Conservation (phyloP, 2,888 invertebrate genomes). For the Nomada goodeniana region DNA sequence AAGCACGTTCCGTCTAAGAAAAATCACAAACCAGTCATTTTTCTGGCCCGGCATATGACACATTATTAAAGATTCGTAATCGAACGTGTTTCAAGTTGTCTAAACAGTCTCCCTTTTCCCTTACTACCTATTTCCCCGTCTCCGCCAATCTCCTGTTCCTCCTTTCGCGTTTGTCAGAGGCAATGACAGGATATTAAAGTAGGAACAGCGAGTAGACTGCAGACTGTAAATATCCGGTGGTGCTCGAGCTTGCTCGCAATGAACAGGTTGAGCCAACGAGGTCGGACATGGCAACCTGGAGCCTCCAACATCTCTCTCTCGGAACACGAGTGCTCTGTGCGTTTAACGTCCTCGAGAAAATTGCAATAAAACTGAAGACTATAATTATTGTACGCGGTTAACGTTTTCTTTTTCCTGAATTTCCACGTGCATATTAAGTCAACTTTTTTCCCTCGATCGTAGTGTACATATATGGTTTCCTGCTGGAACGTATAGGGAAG, state of each 20-base stretch:
- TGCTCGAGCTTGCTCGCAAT: conserved; percentile 68
- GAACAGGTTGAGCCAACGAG: conserved; percentile 65
- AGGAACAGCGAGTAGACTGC: conserved; percentile 76
- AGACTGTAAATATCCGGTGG: conserved; percentile 81
- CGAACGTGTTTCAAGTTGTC: conserved; percentile 33
- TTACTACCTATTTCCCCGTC: conserved; percentile 38
- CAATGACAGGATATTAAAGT: conserved; percentile 82
- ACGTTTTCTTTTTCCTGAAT: background rate
- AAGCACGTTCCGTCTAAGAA: background rate
- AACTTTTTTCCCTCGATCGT: background rate
- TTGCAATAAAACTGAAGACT: conserved; percentile 23
- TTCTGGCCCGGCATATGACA: background rate
- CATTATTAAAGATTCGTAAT: conserved; percentile 19
- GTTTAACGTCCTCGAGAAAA: conserved; percentile 26
- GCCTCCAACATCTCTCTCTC: conserved; percentile 54
- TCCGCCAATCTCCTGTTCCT: conserved; percentile 61
- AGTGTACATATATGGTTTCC: background rate
- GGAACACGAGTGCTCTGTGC: conserved; percentile 37
- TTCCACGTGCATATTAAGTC: background rate
- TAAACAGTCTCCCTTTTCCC: conserved; percentile 41
- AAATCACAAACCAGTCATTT: background rate
- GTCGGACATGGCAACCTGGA: conserved; percentile 58
- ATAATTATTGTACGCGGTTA: conserved; percentile 9
- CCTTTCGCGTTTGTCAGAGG: conserved; percentile 76
- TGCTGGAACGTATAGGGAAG: no score